Percentiles rank a stretch among this genome's conserved stretches.
Conservation (phyloP, 2,113 vertebrate genomes). For the Peromyscus californicus region DNA sequence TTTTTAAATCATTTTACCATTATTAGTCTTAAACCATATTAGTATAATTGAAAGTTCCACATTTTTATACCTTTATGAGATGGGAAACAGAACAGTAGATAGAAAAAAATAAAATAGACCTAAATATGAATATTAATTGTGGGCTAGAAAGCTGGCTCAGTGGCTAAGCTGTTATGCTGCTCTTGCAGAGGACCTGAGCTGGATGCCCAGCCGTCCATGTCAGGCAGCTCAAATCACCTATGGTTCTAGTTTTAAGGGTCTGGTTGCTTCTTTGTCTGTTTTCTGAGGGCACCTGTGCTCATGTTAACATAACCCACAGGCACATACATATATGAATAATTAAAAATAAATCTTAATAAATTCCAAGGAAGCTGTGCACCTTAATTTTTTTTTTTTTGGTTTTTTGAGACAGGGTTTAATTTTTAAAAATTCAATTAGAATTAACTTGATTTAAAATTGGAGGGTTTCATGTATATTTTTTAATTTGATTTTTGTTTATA, state of each 20-base stretch:
- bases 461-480: not conserved
- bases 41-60: not conserved
- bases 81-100: not conserved
- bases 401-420: no score
- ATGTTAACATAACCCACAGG: not conserved
- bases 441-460: conserved; percentile 7
- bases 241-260: not conserved
- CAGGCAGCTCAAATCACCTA: not conserved
- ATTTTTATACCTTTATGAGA: not conserved
- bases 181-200: not conserved
- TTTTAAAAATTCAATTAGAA: not conserved
- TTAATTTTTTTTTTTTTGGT: not conserved
- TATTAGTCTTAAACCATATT: not conserved
- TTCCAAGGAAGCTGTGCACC: not conserved
- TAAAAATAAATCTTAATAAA: not conserved
- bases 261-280: not conserved
- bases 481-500: not conserved
- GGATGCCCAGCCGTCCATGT: not conserved
- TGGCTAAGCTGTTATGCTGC: not conserved
- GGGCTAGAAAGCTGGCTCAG: not conserved
- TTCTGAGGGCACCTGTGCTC: not conserved
- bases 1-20: not conserved
- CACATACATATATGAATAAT: not conserved
- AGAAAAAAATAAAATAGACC: not conserved
- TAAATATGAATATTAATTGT: not conserved